Conservation (phyloP, 2,797 vertebrate species). For the Parauchenoglanis ngamensis region DNA sequence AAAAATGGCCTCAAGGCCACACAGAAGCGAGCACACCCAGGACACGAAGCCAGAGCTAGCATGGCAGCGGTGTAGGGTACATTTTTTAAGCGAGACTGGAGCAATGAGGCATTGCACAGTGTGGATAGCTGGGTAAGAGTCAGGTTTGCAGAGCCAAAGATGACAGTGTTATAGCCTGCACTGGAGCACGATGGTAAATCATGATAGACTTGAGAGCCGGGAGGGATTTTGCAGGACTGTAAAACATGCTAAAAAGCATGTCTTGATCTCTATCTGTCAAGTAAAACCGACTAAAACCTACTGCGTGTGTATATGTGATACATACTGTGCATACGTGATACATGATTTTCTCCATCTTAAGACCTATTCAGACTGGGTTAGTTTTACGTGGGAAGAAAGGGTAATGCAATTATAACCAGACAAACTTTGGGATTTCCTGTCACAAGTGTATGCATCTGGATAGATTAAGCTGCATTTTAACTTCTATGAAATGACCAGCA, state of each 20-base stretch:
- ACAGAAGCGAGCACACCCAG: slow-evolving; percentile 35
- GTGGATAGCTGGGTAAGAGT: background rate
- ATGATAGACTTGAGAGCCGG: slow-evolving; percentile 5
- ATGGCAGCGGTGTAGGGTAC: slow-evolving; percentile 7
- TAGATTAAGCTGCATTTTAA: background rate
- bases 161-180: slow-evolving; percentile 34
- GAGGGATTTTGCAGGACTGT: slow-evolving; percentile 11
- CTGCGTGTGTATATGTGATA: no score
- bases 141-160: slow-evolving; percentile 20
- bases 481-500: background rate
- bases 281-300: background rate
- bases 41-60: slow-evolving; percentile 11
- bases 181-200: slow-evolving; percentile 21
- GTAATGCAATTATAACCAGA: background rate
- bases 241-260: slow-evolving; percentile 18
- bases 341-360: background rate
- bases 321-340: background rate
- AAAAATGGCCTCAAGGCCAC: slow-evolving; percentile 38
- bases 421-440: background rate
- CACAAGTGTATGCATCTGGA: background rate
- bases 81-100: slow-evolving; percentile 3
- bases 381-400: background rate
- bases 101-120: slow-evolving; percentile 2
- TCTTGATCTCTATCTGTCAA: background rate
- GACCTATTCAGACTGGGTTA: background rate